Conservation (phyloP, 2,113 vertebrate species). For the Hiodon tergisus region DNA sequence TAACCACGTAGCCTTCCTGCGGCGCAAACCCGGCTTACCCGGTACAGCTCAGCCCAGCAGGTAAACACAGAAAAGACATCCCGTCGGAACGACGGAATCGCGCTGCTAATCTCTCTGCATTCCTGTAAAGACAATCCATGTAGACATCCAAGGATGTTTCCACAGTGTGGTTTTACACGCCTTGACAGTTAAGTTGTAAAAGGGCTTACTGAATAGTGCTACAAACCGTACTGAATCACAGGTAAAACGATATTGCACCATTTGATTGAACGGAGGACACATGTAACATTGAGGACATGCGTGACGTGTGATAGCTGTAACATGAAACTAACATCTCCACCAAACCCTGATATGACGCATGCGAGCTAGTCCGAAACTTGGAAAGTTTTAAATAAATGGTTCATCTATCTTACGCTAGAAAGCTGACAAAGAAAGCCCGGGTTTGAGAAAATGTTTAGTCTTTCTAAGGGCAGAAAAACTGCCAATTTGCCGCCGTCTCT, state of each 20-base stretch:
- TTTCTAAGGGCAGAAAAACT: no score
- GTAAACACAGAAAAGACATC: background rate
- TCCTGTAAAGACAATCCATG: no score
- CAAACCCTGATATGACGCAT: background rate
- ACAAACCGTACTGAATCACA: conserved; percentile 12
- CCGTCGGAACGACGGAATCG: background rate
- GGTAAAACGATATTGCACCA: background rate
- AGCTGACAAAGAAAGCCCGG: background rate
- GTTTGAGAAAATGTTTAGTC: background rate
- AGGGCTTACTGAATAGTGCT: background rate
- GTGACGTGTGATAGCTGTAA: background rate
- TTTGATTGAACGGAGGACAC: background rate
- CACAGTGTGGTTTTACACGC: no score
- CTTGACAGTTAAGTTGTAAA: no score
- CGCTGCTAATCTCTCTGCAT: no score
- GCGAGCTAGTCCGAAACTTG: background rate
- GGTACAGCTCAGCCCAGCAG: background rate
- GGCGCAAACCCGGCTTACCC: background rate
- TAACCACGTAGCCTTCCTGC: conserved; percentile 25
- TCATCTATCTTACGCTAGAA: background rate
- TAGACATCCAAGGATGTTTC: no score
- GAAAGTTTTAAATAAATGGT: background rate
- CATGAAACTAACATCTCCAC: background rate
- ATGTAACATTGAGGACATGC: background rate
- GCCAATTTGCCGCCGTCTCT: no score